These are phyloP conservation scores for Sparus aurata DNA, from an alignment of 2,797 vertebrate genomes.

Conservation along the genomic window DNA sequence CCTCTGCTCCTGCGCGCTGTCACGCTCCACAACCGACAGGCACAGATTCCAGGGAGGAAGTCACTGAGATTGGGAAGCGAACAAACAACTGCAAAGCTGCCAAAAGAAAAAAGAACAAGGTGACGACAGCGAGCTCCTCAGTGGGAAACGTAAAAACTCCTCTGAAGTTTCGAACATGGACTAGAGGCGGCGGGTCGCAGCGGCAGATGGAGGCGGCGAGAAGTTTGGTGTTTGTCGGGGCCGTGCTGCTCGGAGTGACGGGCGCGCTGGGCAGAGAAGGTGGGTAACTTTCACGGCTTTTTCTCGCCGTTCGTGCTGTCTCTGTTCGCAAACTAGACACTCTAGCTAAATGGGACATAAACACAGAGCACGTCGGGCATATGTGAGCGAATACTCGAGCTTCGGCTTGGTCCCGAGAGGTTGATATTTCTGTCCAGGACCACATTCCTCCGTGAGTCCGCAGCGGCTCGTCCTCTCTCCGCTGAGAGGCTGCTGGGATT, in stretches of 20 bases:
- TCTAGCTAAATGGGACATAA: rapidly evolving
- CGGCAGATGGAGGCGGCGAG: conserved; percentile 85
- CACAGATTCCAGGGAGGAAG: conserved; percentile 81
- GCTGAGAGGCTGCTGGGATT: conserved; percentile 46
- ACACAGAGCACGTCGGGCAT: no score
- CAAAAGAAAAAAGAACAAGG: neutral
- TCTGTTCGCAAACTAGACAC: neutral
- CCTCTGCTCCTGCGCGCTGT: conserved; percentile 63
- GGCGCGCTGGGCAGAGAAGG: conserved; percentile 85
- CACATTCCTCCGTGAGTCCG: conserved; percentile 70
- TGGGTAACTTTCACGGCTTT: conserved; percentile 76
- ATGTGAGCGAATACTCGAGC: neutral
- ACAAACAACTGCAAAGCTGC: conserved; percentile 50
- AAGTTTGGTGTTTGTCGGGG: conserved; percentile 84
- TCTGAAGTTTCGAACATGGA: conserved; percentile 69
- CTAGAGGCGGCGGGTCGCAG: conserved; percentile 67
- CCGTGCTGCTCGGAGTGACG: conserved; percentile 80
- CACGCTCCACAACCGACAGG: conserved; percentile 73
- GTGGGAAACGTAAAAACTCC: neutral
- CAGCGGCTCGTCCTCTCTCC: conserved; percentile 35
- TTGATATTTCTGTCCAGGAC: conserved; percentile 46
- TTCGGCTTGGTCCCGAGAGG: conserved; percentile 13
- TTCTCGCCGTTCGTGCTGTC: neutral
- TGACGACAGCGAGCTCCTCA: neutral
- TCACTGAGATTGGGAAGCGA: conserved; percentile 69